phyloP scores from a whole-genome alignment of 2,113 vertebrate genomes.

The Murina feae region DNA sequence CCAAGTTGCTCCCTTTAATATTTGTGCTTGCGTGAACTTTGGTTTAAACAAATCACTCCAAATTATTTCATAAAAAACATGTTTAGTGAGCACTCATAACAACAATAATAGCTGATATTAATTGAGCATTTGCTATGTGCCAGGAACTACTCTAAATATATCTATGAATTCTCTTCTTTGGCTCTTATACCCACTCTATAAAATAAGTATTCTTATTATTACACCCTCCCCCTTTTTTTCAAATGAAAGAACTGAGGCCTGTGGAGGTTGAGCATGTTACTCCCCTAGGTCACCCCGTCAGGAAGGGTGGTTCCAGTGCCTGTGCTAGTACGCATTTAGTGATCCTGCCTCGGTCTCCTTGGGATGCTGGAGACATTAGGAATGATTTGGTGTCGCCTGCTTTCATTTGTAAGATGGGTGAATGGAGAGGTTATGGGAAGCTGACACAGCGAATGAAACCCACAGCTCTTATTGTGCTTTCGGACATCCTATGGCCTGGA shows the following conservation, averaged over 20 bases:
- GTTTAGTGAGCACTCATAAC: background rate
- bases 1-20: background rate
- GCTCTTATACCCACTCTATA: background rate
- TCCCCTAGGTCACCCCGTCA: background rate
- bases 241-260: background rate
- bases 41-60: background rate
- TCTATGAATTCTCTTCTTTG: background rate
- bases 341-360: background rate
- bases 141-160: background rate
- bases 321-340: background rate
- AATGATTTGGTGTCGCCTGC: background rate
- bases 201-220: constrained; percentile 2
- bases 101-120: constrained; percentile 4
- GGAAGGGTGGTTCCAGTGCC: background rate
- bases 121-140: background rate
- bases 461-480: background rate
- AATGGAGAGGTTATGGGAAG: background rate
- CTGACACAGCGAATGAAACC: background rate
- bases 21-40: background rate
- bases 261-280: background rate
- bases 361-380: background rate
- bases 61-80: background rate
- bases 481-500: background rate
- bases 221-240: too few species aligned
- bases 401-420: constrained; percentile 3